Percentiles rank a stretch among this genome's conserved stretches.
Evolutionary conservation across 92 coral and sea anemone species (phyloP).

Genomic region (Scolanthus callimorphus): DNA sequence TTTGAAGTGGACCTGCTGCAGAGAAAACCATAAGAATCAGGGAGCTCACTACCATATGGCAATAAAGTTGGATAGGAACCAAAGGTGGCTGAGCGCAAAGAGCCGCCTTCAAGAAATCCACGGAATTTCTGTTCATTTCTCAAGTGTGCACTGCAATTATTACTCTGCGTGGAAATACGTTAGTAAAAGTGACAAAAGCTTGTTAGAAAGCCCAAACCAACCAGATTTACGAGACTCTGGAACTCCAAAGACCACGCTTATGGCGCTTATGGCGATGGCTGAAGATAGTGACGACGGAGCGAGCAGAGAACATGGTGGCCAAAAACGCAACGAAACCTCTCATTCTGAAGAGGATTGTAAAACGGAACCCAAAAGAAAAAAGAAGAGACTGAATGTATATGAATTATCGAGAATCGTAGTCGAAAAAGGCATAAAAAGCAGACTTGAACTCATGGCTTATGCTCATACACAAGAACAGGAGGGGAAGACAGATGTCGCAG

Average conservation of each 20-base stretch:
- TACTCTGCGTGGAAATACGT: slow-evolving; percentile 44
- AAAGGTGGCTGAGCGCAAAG: slow-evolving; percentile 26
- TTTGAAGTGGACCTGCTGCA: slow-evolving; percentile 26
- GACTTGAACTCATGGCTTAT: slow-evolving; percentile 41
- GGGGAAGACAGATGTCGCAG: slow-evolving; percentile 54
- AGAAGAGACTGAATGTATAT: slow-evolving; percentile 26
- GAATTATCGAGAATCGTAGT: slow-evolving; percentile 33
- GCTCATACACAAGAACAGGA: slow-evolving; percentile 42
- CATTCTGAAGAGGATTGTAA: neutral
- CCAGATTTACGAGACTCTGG: slow-evolving; percentile 28
- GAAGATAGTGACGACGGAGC: neutral
- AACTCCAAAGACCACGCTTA: slow-evolving; percentile 23
- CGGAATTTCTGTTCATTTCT: slow-evolving; percentile 39
- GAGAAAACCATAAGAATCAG: slow-evolving; percentile 8
- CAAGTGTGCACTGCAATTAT: slow-evolving; percentile 30
- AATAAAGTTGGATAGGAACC: slow-evolving; percentile 25
- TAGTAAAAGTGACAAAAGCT: slow-evolving; percentile 14
- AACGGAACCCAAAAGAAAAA: neutral
- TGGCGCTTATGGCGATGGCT: neutral
- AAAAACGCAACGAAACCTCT: neutral
- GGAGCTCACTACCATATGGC: slow-evolving; percentile 31
- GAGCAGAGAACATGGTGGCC: neutral
- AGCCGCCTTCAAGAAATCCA: slow-evolving; percentile 9
- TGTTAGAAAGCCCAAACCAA: slow-evolving; percentile 24
- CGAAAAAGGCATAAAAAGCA: slow-evolving; percentile 25